Conservation (phyloP, 53 echinoderm and acorn worm species). For the Pentamera pediparva region DNA sequence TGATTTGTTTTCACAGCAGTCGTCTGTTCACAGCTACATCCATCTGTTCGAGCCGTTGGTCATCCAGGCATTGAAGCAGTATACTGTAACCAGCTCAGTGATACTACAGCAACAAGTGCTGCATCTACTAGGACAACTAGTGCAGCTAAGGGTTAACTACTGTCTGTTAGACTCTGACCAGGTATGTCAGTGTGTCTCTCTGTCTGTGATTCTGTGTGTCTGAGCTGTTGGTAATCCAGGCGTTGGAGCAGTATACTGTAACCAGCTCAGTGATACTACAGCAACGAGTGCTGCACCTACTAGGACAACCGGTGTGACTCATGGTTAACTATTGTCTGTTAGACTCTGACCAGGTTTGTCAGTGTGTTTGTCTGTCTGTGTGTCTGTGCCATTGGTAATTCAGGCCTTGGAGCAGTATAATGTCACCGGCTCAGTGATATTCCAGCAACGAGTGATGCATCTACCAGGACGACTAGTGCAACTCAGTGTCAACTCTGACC, state of each 20-base stretch:
- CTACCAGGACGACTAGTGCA: conserved; percentile 89
- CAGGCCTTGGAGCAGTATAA: conserved; percentile 95
- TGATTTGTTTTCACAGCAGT: conserved; percentile 23
- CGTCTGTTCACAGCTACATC: conserved; percentile 88
- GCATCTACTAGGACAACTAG: conserved; percentile 87
- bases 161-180: conserved; percentile 94
- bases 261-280: conserved; percentile 87
- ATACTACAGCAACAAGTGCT: conserved; percentile 90
- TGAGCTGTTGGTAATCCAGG: conserved; percentile 93
- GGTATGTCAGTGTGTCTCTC: conserved; percentile 40
- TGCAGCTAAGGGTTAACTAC: conserved; percentile 97
- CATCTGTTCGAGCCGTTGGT: conserved; percentile 94
- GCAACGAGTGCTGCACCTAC: conserved; percentile 87
- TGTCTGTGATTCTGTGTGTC: conserved; percentile 88
- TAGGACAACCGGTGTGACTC: conserved; percentile 87
- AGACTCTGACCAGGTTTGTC: conserved; percentile 92
- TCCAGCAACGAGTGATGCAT: conserved; percentile 93
- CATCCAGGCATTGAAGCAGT: conserved; percentile 93
- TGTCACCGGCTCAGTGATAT: conserved; percentile 73
- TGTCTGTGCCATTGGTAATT: conserved; percentile 95
- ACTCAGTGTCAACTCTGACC: conserved; percentile 94
- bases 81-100: conserved; percentile 86
- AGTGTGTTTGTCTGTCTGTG: conserved; percentile 11
- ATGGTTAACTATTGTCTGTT: conserved; percentile 93
- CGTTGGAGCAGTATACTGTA: conserved; percentile 91